Evolutionary conservation across 2,888 invertebrate species (phyloP).

Genomic region (Julus scanicus): DNA sequence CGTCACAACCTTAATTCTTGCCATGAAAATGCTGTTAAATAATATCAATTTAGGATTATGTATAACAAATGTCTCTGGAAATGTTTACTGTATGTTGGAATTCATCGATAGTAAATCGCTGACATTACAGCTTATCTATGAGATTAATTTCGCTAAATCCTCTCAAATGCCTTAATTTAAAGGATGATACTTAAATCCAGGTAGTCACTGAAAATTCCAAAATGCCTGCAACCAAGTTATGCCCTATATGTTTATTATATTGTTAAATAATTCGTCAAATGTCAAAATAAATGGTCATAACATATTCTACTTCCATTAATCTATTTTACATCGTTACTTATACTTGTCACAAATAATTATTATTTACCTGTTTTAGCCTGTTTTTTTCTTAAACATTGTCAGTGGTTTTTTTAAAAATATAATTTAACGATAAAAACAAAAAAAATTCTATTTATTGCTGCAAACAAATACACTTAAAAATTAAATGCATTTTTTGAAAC

Average conservation of each 20-base stretch:
- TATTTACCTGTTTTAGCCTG: too few relatives aligned
- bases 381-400: too few relatives aligned
- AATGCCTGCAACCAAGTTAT: constrained; percentile 21
- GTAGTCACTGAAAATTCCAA: constrained; percentile 3
- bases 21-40: background rate
- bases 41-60: constrained; percentile 2
- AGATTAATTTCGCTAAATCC: background rate
- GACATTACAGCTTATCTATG: background rate
- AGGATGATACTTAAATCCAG: background rate
- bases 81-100: background rate
- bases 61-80: background rate
- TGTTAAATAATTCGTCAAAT: background rate
- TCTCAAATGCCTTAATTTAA: constrained; percentile 38
- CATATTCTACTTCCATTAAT: too few relatives aligned
- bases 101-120: background rate
- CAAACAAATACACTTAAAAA: background rate
- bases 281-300: too few relatives aligned
- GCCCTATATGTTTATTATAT: background rate
- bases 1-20: background rate
- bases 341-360: too few relatives aligned
- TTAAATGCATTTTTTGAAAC: background rate
- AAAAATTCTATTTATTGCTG: too few relatives aligned
- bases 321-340: too few relatives aligned
- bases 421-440: too few relatives aligned
- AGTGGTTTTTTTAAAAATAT: too few relatives aligned